Base-by-base conservation (phyloP, 1,140 invertebrate species). In the Hycleus phaleratus region DNA sequence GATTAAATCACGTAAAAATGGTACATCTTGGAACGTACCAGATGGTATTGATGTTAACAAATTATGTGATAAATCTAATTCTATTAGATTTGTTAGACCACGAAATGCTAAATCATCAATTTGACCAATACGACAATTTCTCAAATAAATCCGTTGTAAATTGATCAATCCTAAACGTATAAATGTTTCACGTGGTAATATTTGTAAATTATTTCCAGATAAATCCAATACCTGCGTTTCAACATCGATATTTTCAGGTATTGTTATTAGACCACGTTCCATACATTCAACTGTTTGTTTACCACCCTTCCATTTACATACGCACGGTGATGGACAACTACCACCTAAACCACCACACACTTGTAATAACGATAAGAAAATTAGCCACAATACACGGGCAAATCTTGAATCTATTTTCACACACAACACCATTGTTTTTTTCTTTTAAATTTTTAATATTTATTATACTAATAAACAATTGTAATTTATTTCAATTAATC, bases 301-400 rank as follows among this genome's bases (percentile, higher is more conserved):
- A 56, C 91, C 91, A 66, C 86, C 84, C 76, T 93, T 92, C 93
- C 93, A 95, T 74, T 93, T 94, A 76, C 91, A 95, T 58, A 81
- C 80, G 73, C 92, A 95, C 64, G 88, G 83, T 24, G 82, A 81
- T 44, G 88, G 86, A 67, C 90, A 92, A 60, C 77, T 78, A 58
- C 74, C 78, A 57, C 70, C 72, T 54, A 69, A 62, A 46, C 60
- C 62, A 12, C 59, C 50, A 54, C 60, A 57, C 56, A 51, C 26
- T 26, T 56, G 46, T n/a, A 58, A 32, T 32, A 32, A 32, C 7
- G 32, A 5, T 32, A 32, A 1, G 7, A 32, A 32, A 5, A 32
- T 7, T 5, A 32, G 32, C 32, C 32, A 32, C 32, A 32, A 32
- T 32, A 32, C 4, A 32, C 32, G 32, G 32, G 4, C 32, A 32